phyloP scores from a whole-genome alignment of 1,140 invertebrate species.

The Drosophila hydei region DNA sequence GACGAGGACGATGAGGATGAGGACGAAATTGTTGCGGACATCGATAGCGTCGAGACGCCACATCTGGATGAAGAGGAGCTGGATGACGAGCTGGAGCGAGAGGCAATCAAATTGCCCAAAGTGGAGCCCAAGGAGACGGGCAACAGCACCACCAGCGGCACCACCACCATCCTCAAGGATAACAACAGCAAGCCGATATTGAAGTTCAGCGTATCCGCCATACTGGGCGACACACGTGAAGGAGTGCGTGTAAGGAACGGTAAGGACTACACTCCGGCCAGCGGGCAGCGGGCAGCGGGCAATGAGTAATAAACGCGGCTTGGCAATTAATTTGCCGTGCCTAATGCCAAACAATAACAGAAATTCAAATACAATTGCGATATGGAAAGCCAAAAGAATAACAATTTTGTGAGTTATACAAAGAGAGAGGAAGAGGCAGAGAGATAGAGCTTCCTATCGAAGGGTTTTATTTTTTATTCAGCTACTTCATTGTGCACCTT shows the following conservation, averaged over 20 bases:
- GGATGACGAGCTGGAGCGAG: constrained; percentile 63
- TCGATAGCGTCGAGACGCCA: constrained; percentile 60
- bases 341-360: constrained; percentile 61
- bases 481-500: constrained; percentile 52
- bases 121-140: constrained; percentile 64
- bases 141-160: constrained; percentile 26
- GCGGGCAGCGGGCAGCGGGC: not conserved
- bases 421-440: not conserved
- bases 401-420: constrained; percentile 48
- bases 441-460: constrained; percentile 13
- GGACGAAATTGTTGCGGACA: constrained; percentile 73
- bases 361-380: constrained; percentile 66
- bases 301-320: constrained; percentile 60
- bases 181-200: constrained; percentile 89
- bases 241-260: constrained; percentile 84
- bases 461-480: constrained; percentile 25
- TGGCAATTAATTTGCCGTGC: constrained; percentile 74
- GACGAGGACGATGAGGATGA: constrained; percentile 71
- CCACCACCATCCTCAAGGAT: constrained; percentile 80
- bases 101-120: constrained; percentile 74
- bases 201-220: constrained; percentile 96
- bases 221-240: constrained; percentile 88
- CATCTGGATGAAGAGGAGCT: constrained; percentile 66
- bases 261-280: no score
- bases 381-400: constrained; percentile 77